These are phyloP conservation scores for Mycalesis mineus DNA, from an alignment of 2,888 invertebrate genomes.

Conservation along the genomic window DNA sequence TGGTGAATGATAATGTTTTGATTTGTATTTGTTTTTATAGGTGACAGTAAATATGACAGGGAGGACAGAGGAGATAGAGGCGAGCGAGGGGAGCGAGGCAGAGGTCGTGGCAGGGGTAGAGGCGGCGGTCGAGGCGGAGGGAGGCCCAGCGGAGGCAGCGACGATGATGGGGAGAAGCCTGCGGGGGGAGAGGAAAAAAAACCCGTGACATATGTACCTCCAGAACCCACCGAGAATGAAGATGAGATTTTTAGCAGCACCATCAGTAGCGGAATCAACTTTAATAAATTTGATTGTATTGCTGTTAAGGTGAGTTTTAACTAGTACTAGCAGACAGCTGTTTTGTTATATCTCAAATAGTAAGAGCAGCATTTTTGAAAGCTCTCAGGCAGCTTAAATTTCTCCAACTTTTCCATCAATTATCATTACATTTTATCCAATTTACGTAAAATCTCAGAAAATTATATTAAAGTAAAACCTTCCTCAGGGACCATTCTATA, in stretches of 20 bases:
- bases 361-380: too few species aligned
- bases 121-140: slow-evolving; percentile 34
- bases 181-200: slow-evolving; percentile 54
- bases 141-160: slow-evolving; percentile 30
- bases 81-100: slow-evolving; percentile 42
- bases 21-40: slow-evolving; percentile 10
- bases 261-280: slow-evolving; percentile 92
- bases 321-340: too few species aligned
- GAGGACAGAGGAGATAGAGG: slow-evolving; percentile 44
- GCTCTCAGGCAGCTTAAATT: too few species aligned
- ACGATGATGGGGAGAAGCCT: slow-evolving; percentile 35
- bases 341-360: too few species aligned
- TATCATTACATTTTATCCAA: too few species aligned
- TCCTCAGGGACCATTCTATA: too few species aligned
- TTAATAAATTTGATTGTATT: slow-evolving; percentile 92
- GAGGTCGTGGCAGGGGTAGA: slow-evolving; percentile 34
- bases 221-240: slow-evolving; percentile 85
- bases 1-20: too few species aligned
- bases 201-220: slow-evolving; percentile 82
- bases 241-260: slow-evolving; percentile 82
- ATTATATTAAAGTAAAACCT: too few species aligned
- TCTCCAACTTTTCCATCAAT: too few species aligned
- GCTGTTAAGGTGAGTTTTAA: slow-evolving; percentile 87
- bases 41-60: slow-evolving; percentile 27
- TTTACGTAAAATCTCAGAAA: too few species aligned